Percentiles rank a stretch among this genome's conserved stretches.
Evolutionary conservation across 2,888 invertebrate species (phyloP).

Genomic region (Belgica antarctica): DNA sequence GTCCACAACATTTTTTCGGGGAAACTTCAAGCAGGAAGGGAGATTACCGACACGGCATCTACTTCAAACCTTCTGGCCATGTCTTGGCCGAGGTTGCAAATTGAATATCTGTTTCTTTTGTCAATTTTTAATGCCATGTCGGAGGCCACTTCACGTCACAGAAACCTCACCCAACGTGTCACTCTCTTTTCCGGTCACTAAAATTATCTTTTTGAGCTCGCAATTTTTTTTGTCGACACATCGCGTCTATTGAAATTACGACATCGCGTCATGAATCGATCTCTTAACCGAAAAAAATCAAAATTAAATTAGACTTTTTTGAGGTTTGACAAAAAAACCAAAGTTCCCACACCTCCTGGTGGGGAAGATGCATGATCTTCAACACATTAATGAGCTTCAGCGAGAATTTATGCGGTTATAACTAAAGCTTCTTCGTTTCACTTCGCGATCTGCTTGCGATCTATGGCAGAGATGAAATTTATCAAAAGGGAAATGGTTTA

Average conservation of each 20-base stretch:
- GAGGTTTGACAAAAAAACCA: conserved; percentile 3
- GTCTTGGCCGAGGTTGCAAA: conserved; percentile 7
- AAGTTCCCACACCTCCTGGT: conserved; percentile 37
- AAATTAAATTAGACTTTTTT: too few species aligned
- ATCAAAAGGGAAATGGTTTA: neutral
- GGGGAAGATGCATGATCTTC: conserved; percentile 18
- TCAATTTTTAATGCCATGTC: conserved; percentile 15
- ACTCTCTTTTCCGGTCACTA: conserved; percentile 19
- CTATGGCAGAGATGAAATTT: neutral
- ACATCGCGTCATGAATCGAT: neutral
- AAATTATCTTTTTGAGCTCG: neutral
- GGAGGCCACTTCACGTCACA: neutral
- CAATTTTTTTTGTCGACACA: conserved; percentile 6
- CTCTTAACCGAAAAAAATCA: neutral
- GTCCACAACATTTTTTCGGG: neutral
- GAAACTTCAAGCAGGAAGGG: too few species aligned
- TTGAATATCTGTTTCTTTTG: conserved; percentile 1
- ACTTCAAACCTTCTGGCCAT: neutral
- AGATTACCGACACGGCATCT: too few species aligned
- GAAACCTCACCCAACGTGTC: conserved; percentile 15
- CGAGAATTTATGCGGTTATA: neutral
- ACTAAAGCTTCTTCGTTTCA: neutral
- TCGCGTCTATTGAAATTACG: conserved; percentile 8
- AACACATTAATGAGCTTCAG: conserved; percentile 27
- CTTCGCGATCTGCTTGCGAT: neutral